Evolutionary conservation across 2,113 vertebrate genomes (phyloP).

Genomic region (Platichthys stellatus): DNA sequence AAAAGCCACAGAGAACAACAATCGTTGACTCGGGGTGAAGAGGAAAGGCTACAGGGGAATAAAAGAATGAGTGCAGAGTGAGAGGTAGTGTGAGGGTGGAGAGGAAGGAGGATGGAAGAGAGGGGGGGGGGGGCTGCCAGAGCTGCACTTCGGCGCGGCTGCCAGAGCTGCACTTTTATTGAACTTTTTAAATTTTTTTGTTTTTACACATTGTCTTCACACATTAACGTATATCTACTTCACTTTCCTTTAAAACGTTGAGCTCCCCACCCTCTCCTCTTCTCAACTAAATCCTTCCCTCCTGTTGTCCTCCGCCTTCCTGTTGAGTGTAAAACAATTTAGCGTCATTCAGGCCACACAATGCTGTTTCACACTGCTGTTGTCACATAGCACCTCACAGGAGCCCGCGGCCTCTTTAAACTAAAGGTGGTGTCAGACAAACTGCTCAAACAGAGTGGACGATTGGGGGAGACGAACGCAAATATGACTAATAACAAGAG

Average conservation of each 20-base stretch:
- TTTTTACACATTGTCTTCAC: not conserved
- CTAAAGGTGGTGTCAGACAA: conserved; percentile 35
- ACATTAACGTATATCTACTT: conserved; percentile 22
- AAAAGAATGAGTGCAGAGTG: conserved; percentile 83
- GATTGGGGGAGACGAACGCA: not conserved
- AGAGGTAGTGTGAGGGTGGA: conserved; percentile 64
- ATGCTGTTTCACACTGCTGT: conserved; percentile 40
- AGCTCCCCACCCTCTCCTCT: conserved; percentile 3
- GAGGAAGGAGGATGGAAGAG: conserved; percentile 32
- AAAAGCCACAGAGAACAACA: conserved; percentile 62
- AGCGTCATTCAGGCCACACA: conserved; percentile 32
- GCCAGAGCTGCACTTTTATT: conserved; percentile 69
- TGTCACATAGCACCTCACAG: conserved; percentile 31
- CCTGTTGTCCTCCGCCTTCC: conserved; percentile 29
- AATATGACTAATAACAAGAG: not conserved
- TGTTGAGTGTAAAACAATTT: conserved; percentile 28
- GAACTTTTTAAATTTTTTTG: conserved; percentile 53
- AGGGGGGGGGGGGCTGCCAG: not conserved
- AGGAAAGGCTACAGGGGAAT: conserved; percentile 72
- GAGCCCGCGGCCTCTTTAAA: conserved; percentile 29
- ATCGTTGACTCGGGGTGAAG: conserved; percentile 58
- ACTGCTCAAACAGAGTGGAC: not conserved
- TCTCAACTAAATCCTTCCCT: conserved; percentile 17
- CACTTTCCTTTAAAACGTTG: conserved; percentile 5
- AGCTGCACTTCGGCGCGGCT: conserved; percentile 68